Evolutionary conservation across 2,888 invertebrate species (phyloP).

Genomic region (Cephus pygmeus): DNA sequence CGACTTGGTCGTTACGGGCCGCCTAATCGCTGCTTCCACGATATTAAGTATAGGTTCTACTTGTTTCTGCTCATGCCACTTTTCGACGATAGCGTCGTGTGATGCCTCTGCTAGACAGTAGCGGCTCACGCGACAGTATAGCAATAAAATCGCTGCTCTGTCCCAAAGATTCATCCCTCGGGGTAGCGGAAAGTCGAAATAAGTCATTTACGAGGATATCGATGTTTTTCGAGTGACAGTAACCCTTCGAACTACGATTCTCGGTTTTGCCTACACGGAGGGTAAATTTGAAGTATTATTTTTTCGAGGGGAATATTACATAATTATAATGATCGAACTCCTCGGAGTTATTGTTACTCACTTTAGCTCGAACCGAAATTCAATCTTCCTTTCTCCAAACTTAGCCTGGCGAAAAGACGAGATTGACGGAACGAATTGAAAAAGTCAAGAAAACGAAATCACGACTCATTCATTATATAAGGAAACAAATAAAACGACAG

Average conservation of each 20-base stretch:
- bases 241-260: not conserved
- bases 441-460: not conserved
- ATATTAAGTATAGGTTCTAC: slow-evolving; percentile 40
- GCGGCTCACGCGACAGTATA: slow-evolving; percentile 19
- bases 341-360: not conserved
- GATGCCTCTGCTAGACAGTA: slow-evolving; percentile 24
- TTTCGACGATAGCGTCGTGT: not conserved
- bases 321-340: not conserved
- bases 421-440: not conserved
- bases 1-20: slow-evolving; percentile 30
- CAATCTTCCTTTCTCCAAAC: not conserved
- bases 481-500: not conserved
- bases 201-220: slow-evolving; percentile 1
- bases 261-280: not conserved
- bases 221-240: not conserved
- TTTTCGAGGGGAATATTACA: not conserved
- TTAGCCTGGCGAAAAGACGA: not conserved
- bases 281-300: not conserved
- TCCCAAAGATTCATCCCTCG: slow-evolving; percentile 12
- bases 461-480: not conserved
- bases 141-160: slow-evolving; percentile 30
- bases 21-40: slow-evolving; percentile 38
- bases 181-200: slow-evolving; percentile 11
- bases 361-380: not conserved
- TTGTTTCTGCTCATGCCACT: slow-evolving; percentile 2